phyloP scores from a whole-genome alignment of 2,888 invertebrate species.

The Trypoxylon attenuatum region DNA sequence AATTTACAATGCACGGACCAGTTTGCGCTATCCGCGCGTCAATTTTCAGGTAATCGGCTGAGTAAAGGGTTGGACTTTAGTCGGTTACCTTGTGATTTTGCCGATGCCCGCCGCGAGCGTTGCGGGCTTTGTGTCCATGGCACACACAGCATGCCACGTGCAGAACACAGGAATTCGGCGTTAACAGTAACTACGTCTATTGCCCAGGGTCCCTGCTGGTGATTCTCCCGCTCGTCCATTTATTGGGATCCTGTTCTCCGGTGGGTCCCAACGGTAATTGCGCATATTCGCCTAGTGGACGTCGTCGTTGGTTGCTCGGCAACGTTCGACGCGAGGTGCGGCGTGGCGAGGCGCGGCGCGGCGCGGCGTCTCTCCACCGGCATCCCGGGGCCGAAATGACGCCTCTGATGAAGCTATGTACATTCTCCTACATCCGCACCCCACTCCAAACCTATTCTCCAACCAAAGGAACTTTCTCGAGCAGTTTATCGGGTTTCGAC shows the following conservation, averaged over 20 bases:
- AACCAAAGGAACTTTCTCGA: neutral
- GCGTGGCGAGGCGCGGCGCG: neutral
- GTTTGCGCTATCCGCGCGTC: too few relatives aligned
- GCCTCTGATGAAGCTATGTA: conserved; percentile 3
- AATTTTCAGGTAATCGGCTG: too few relatives aligned
- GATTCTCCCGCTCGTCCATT: conserved; percentile 32
- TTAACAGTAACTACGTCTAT: conserved; percentile 16
- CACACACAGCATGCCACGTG: too few relatives aligned
- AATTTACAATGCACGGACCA: neutral
- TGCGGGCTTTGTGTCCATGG: too few relatives aligned
- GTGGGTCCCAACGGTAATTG: conserved; percentile 32
- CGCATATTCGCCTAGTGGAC: conserved; percentile 44
- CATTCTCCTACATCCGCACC: conserved; percentile 3
- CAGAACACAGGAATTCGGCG: neutral
- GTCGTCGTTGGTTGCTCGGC: conserved; percentile 49
- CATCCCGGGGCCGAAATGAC: conserved; percentile 31
- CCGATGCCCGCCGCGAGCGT: neutral
- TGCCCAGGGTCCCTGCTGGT: conserved; percentile 31
- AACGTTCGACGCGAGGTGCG: conserved; percentile 52
- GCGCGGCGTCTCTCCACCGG: conserved; percentile 24
- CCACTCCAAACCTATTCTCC: neutral
- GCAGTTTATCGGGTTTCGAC: neutral
- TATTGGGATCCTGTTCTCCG: conserved; percentile 17
- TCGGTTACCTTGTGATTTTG: neutral
- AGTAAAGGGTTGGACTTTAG: neutral